phyloP scores from a whole-genome alignment of 2,888 invertebrate species.

The Blastobasis lacticolella region DNA sequence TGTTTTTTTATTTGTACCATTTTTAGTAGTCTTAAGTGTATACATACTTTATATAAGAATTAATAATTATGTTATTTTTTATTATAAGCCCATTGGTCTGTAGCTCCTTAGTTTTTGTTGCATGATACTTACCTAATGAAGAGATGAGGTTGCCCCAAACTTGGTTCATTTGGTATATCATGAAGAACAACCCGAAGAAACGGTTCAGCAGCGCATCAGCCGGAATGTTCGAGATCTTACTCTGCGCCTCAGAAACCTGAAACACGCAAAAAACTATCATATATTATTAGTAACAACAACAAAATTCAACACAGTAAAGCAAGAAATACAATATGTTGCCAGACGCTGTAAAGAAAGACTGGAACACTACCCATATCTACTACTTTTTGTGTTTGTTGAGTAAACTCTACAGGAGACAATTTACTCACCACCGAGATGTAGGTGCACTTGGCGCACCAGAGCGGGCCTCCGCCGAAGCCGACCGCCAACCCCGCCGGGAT shows the following conservation, averaged over 20 bases:
- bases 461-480: slow-evolving; percentile 77
- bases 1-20: no score
- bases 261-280: slow-evolving; percentile 2
- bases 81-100: no score
- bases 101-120: no score
- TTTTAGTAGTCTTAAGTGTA: no score
- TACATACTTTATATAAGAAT: no score
- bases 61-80: no score
- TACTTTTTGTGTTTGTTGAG: no score
- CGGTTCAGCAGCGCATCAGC: slow-evolving; percentile 57
- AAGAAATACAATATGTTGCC: no score
- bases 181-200: slow-evolving; percentile 83
- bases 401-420: no score
- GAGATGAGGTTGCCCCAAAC: slow-evolving; percentile 81
- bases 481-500: slow-evolving; percentile 77
- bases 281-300: no score
- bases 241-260: slow-evolving; percentile 75
- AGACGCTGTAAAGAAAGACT: no score
- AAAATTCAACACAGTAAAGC: no score
- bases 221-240: slow-evolving; percentile 3
- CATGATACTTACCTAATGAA: slow-evolving; percentile 59
- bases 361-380: not conserved
- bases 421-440: slow-evolving; percentile 77
- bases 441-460: slow-evolving; percentile 83
- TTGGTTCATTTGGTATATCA: slow-evolving; percentile 81